Evolutionary conservation across 2,797 vertebrate genomes (phyloP).

Genomic region (Siniperca scherzeri): DNA sequence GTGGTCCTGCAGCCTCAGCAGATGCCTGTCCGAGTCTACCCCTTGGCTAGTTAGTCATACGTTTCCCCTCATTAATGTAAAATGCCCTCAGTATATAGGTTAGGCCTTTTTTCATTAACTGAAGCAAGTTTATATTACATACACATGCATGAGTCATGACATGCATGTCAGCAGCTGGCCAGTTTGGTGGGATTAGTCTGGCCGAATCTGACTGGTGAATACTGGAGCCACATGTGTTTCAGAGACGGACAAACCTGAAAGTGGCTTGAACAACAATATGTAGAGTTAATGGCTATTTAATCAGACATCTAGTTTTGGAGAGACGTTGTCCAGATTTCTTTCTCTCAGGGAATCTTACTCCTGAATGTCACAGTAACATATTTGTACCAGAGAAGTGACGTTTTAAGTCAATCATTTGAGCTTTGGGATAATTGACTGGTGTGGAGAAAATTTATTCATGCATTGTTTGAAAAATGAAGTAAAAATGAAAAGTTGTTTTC

Average conservation of each 20-base stretch:
- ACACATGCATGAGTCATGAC: conserved; percentile 35
- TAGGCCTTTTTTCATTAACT: conserved; percentile 47
- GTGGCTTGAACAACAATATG: conserved; percentile 1
- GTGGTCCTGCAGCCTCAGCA: conserved; percentile 61
- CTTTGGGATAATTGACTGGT: background rate
- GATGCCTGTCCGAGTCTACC: conserved; percentile 60
- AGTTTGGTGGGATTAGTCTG: conserved; percentile 35
- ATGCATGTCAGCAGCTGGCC: conserved; percentile 42
- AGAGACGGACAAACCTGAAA: conserved; percentile 10
- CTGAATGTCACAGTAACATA: background rate
- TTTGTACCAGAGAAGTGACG: no score
- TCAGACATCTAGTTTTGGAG: background rate
- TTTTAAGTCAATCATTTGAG: background rate
- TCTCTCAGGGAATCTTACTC: background rate
- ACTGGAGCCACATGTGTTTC: conserved; percentile 23
- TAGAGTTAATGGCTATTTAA: background rate
- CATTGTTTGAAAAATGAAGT: no score
- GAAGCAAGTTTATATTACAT: conserved; percentile 40
- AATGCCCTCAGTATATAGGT: conserved; percentile 56
- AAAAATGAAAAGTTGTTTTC: no score
- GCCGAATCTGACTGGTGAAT: conserved; percentile 15
- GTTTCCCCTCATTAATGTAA: conserved; percentile 61
- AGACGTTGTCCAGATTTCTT: background rate
- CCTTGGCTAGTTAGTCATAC: conserved; percentile 61
- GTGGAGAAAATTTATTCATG: background rate